Percentiles rank a stretch among this genome's conserved stretches.
These are phyloP conservation scores for Diadumene lineata DNA, from an alignment of 92 coral and sea anemone species.

Conservation along the genomic window DNA sequence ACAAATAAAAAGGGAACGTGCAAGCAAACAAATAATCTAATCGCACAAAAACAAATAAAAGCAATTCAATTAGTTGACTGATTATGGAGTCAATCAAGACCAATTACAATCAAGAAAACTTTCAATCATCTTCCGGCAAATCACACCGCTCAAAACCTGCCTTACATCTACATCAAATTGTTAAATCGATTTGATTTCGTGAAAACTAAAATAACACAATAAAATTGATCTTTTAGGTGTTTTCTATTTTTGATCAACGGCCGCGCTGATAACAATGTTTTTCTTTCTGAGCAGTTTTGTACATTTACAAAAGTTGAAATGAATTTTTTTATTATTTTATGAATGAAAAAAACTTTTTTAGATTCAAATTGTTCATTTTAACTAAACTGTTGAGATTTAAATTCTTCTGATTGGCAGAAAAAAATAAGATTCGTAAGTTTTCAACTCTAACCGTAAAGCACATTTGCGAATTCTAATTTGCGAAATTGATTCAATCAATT, in stretches of 20 bases:
- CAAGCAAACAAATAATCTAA: not conserved
- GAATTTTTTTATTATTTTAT: too few species aligned
- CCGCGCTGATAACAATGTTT: not conserved
- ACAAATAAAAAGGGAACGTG: not conserved
- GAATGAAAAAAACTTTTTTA: not conserved
- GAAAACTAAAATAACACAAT: too few species aligned
- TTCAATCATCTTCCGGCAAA: not conserved
- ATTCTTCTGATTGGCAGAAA: not conserved
- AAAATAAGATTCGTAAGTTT: not conserved
- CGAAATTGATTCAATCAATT: conserved; percentile 40
- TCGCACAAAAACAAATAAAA: not conserved
- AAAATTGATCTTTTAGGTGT: too few species aligned
- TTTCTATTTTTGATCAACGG: not conserved
- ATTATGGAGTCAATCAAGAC: not conserved
- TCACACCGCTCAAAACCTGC: too few species aligned
- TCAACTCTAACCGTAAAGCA: not conserved
- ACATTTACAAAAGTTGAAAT: not conserved
- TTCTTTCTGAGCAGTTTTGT: not conserved
- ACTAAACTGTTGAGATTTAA: not conserved
- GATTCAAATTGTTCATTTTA: not conserved
- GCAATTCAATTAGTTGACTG: too few species aligned
- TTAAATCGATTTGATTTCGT: too few species aligned
- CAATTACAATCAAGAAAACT: not conserved
- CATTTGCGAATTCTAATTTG: conserved; percentile 26
- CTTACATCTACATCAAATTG: too few species aligned